These are phyloP conservation scores for Cheumatopsyche charites DNA, from an alignment of 1,140 invertebrate species.

Conservation along the genomic window DNA sequence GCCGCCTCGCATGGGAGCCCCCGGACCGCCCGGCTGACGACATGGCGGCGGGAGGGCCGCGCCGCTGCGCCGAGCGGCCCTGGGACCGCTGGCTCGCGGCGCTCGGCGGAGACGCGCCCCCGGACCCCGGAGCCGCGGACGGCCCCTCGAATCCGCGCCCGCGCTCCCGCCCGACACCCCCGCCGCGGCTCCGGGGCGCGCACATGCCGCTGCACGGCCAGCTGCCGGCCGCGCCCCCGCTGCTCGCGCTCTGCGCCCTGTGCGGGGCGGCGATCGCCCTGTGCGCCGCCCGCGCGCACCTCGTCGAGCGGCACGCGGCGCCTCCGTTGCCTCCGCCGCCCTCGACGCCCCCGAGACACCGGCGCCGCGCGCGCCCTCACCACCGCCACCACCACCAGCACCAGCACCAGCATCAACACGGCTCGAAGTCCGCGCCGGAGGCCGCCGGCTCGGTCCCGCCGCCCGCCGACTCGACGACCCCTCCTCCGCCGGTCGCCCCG, in stretches of 20 bases:
- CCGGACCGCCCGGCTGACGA: not conserved
- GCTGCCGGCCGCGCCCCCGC: constrained; percentile 67
- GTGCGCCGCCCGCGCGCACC: constrained; percentile 67
- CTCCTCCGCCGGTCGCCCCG: constrained; percentile 43
- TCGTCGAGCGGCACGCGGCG: constrained; percentile 55
- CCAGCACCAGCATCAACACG: constrained; percentile 49
- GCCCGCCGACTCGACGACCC: constrained; percentile 50
- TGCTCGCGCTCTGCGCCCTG: constrained; percentile 69
- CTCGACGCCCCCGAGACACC: constrained; percentile 41
- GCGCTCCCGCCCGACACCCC: too few species aligned
- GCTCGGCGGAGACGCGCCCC: constrained; percentile 57
- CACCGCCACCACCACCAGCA: constrained; percentile 50
- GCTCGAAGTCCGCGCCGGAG: constrained; percentile 30
- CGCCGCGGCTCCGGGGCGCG: constrained; percentile 52
- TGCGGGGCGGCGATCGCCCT: constrained; percentile 69
- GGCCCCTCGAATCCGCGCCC: too few species aligned
- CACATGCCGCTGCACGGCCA: constrained; percentile 65
- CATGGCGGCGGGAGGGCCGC: constrained; percentile 33
- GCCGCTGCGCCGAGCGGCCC: constrained; percentile 58
- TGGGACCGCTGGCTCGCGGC: constrained; percentile 61
- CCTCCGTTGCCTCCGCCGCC: constrained; percentile 50
- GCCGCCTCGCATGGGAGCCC: not conserved
- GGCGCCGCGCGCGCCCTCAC: constrained; percentile 51
- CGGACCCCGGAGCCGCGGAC: constrained; percentile 50
- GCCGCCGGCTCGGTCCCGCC: constrained; percentile 48